Base-by-base conservation (phyloP, 2,113 vertebrate genomes). In the Cynopterus brachyotis region DNA sequence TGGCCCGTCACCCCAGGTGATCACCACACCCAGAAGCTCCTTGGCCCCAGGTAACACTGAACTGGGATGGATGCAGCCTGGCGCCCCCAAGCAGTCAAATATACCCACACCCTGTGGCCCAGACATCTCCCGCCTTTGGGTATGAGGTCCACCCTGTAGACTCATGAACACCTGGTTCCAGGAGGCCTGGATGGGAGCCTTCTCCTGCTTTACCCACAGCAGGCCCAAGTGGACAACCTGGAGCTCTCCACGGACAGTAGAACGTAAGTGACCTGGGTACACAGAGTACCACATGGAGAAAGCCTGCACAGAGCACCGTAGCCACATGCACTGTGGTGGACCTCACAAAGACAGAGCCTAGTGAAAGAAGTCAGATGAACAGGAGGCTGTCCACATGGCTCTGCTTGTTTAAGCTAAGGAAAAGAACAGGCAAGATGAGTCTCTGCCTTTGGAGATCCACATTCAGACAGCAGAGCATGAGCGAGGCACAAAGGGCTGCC, bases 271-370 rank as follows among this genome's bases (percentile, higher is more conserved):
- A 78, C 0, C 6, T 5, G 26, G 60, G 24, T 1, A 59, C 16
- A 11, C 1, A 2, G 50, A 50, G 4, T 16, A 50, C 50, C 15
- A 16, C 15, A 16, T 5, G 15, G 50, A 50, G 50, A 50, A 50
- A 50, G 50, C 50, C 50, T 15, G 13, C 50, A 16, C 15, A 50
- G 50, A 50, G 50, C 50, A 16, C 50, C 28, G 15, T 0, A 15
- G 82, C 55, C 19, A 20, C 22, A 0, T 0, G 28, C n/a, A 12
- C 19, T 17, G 2, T 0, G 0, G 12, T 1, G 2, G 15, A 17
- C 4, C 20, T 73, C 40, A 10, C 19, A 13, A 37, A 59, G 60
- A 50, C 13, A 55, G 40, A 24, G 26, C 10, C 5, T 5, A 75
- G 55, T 16, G 10, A 42, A 26, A 28, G 64, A 42, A 28, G 30